Evolutionary conservation across 2,113 vertebrate species (phyloP), one percentile per base, ranked within the genome.

Genomic region (Aldabrachelys gigantea): DNA sequence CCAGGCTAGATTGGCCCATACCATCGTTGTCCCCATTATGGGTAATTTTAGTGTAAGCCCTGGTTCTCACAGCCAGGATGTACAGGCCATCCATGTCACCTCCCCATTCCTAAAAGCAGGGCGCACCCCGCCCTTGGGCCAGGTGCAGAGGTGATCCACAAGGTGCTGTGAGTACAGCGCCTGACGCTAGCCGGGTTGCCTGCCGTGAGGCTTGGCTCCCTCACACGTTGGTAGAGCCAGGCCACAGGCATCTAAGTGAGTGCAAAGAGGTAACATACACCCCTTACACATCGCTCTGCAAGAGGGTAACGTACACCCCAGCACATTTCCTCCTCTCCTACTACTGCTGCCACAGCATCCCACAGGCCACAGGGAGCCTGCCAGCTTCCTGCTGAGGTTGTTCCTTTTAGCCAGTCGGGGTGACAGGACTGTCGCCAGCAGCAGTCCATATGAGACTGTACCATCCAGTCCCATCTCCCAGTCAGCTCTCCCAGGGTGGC

Each of bases 301-400:
- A 12, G 56, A 27, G 56, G 25, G 24, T 10, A 25, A 57, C 10
- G 13, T 31, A 11, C 27, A 6, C 35, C 38, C 75, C 0, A 0
- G 3, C 3, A 7, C 3, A 4, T 35, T 47, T 8, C 85, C 35
- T n/a, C 21, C 31, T 41, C 72, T 31, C 52, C 22, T 27, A 12
- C 52, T 29, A 22, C 57, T 5, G 6, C 2, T 25, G 41, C 27
- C 54, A 44, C 1, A 0, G 12, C 35, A 14, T 24, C 52, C 29
- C 82, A 59, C 54, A 3, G 17, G 7, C 1, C 2, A 22, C 25
- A 41, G 24, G 22, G 52, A 17, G 41, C 90, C 27, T 47, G 4
- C 25, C 53, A 57, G 50, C 75, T n/a, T 8, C 75, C 75, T 76
- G 38, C 7, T 12, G 24, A 47, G 31, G 12, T 6, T 8, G 62